Evolutionary conservation across 2,797 vertebrate genomes (phyloP).

Genomic region (Yasuhikotakia modesta): DNA sequence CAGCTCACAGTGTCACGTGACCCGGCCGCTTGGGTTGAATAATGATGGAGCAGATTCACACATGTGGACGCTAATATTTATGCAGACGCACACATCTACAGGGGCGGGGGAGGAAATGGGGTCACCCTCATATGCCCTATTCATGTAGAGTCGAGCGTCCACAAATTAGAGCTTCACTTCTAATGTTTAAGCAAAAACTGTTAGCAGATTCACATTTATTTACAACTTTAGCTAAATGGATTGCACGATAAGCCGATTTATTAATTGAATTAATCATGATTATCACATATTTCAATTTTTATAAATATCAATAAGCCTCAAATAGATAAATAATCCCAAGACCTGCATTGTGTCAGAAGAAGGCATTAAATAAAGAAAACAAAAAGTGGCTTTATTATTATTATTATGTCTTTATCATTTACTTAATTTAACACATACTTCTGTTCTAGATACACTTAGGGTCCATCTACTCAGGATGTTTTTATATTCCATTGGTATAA

Average conservation of each 20-base stretch:
- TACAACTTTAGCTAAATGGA: neutral
- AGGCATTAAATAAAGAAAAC: neutral
- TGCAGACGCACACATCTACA: neutral
- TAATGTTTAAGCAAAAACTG: neutral
- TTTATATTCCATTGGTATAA: neutral
- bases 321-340: neutral
- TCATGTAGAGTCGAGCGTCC: neutral
- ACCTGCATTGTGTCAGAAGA: neutral
- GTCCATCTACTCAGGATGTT: neutral
- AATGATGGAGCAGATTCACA: conserved; percentile 33
- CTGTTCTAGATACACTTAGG: no score
- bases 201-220: neutral
- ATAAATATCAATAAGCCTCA: no score
- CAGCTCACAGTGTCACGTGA: conserved; percentile 41
- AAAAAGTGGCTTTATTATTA: neutral
- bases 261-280: neutral
- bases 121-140: neutral
- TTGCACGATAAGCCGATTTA: neutral
- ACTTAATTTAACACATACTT: neutral
- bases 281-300: neutral
- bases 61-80: conserved; percentile 14
- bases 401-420: neutral
- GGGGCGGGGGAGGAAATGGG: neutral
- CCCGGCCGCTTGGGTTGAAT: conserved; percentile 30
- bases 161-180: no score